Evolutionary conservation across 1,140 invertebrate genomes (phyloP).

Genomic region (Microvelia longipes): DNA sequence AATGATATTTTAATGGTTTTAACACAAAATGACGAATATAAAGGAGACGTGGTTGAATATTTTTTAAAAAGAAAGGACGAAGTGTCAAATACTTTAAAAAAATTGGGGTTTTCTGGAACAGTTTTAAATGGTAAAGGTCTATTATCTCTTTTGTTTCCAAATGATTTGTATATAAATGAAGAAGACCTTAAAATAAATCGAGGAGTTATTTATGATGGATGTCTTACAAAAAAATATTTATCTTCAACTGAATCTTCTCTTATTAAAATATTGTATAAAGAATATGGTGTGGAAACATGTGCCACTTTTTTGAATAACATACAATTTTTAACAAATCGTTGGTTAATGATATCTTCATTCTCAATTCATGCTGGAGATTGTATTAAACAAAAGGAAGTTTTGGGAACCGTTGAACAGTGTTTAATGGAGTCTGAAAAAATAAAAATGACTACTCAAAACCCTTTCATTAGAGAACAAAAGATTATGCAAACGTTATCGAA

Average conservation of each 20-base stretch:
- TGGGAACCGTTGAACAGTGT: background rate
- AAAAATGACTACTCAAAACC: conserved; percentile 30
- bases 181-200: background rate
- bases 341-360: background rate
- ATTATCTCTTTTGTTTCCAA: background rate
- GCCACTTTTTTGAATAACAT: background rate
- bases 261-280: background rate
- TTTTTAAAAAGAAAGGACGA: background rate
- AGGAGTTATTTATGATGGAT: background rate
- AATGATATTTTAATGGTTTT: conserved; percentile 66
- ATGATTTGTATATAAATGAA: background rate
- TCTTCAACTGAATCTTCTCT: background rate
- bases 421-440: conserved; percentile 33
- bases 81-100: background rate
- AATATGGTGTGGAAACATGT: background rate
- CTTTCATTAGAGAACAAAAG: conserved; percentile 52
- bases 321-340: background rate
- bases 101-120: background rate
- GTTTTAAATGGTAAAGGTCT: background rate
- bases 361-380: background rate
- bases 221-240: background rate
- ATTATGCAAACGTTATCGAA: conserved; percentile 36
- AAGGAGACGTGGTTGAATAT: conserved; percentile 27
- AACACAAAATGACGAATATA: conserved; percentile 41
- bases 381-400: background rate